Conservation (phyloP, 2,888 invertebrate species). For the Idaea biselata region DNA sequence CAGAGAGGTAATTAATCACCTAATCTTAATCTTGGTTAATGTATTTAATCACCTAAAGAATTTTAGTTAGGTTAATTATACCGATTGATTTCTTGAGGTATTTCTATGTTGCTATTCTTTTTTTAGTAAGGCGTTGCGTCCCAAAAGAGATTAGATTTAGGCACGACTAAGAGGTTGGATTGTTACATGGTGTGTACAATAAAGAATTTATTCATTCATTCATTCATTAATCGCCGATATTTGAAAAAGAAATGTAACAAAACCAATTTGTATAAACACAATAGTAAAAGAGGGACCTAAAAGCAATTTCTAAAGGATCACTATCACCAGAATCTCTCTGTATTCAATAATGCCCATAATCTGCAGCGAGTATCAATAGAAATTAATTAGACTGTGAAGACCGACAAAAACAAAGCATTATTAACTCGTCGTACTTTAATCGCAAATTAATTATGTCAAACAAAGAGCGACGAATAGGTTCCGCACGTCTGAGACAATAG, state of each 20-base stretch:
- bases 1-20: no score
- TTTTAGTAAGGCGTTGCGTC: no score
- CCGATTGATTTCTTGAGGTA: no score
- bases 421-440: constrained; percentile 1
- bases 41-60: no score
- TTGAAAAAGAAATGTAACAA: neutral
- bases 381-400: constrained; percentile 6
- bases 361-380: constrained; percentile 3
- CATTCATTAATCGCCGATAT: no score
- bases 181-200: no score
- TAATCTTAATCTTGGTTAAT: no score
- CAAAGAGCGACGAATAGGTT: constrained; percentile 4
- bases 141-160: no score
- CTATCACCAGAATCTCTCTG: neutral
- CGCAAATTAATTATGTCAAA: constrained; percentile 3
- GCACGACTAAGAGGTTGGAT: no score
- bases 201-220: no score
- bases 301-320: neutral
- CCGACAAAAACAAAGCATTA: constrained; percentile 6
- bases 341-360: neutral
- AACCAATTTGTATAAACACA: neutral
- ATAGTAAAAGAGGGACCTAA: neutral
- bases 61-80: no score
- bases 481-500: constrained; percentile 3
- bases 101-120: no score